Conservation (phyloP, 1,140 invertebrate genomes). For the Callitettix versicolor region DNA sequence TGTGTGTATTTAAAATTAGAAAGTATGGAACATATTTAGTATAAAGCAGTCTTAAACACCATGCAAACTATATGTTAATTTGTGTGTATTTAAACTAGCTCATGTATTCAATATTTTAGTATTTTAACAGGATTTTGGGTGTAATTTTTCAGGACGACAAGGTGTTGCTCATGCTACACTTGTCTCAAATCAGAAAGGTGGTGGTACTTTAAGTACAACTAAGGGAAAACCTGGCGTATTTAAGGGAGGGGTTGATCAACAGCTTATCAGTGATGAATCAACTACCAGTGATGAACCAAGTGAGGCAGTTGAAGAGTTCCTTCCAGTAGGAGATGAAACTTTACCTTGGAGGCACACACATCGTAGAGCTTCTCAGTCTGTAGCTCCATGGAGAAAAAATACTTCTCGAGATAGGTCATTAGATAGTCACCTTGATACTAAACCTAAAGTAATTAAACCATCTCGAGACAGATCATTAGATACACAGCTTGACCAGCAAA, state of each 20-base stretch:
- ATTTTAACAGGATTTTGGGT: neutral
- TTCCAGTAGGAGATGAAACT: constrained; percentile 13
- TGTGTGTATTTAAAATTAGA: too few relatives aligned
- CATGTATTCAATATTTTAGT: too few relatives aligned
- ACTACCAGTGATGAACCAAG: constrained; percentile 9
- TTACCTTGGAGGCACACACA: constrained; percentile 20
- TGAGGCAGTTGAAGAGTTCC: constrained; percentile 9
- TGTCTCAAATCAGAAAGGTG: constrained; percentile 28
- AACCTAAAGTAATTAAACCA: neutral
- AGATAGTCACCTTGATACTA: constrained; percentile 13
- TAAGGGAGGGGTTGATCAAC: too few relatives aligned
- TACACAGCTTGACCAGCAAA: neutral
- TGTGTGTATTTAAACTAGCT: too few relatives aligned
- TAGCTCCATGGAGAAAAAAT: constrained; percentile 21
- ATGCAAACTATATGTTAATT: too few relatives aligned
- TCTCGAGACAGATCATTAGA: constrained; percentile 14
- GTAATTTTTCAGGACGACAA: constrained; percentile 27
- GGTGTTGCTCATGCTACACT: constrained; percentile 23
- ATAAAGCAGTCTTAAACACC: too few relatives aligned
- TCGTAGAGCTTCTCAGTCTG: constrained; percentile 10
- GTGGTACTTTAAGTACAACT: constrained; percentile 12
- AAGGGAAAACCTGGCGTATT: neutral
- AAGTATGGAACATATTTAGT: too few relatives aligned
- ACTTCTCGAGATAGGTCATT: constrained; percentile 16
- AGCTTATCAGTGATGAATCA: constrained; percentile 4